Percentiles rank a stretch among this genome's conserved stretches.
These are phyloP conservation scores for Macquaria ambigua DNA, from an alignment of 2,113 vertebrate genomes.

Conservation along the genomic window DNA sequence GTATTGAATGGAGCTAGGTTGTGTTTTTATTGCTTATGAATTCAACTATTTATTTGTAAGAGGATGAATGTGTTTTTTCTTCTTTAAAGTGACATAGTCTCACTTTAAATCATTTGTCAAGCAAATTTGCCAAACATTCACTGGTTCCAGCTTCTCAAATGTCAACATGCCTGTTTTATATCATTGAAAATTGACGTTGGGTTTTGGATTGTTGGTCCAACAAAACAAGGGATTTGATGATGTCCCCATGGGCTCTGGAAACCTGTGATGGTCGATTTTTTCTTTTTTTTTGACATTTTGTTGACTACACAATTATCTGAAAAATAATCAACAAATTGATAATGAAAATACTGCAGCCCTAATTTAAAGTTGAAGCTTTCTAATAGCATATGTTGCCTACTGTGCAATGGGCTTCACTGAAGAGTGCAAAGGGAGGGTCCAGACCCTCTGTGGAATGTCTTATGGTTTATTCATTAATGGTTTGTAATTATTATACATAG, in stretches of 20 bases:
- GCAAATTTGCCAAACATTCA: neutral
- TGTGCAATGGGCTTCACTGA: neutral
- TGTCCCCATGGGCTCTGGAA: neutral
- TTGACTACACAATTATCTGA: neutral
- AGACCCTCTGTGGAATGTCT: neutral
- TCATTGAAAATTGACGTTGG: neutral
- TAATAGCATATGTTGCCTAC: neutral
- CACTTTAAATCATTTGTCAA: neutral
- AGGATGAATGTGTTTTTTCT: neutral
- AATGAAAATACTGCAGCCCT: neutral
- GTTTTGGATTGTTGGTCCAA: neutral
- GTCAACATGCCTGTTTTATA: neutral
- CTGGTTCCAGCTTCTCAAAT: neutral
- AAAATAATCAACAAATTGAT: neutral
- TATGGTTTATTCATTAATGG: conserved; percentile 34
- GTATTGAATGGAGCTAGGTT: too few relatives aligned
- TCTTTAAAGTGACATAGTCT: too few relatives aligned
- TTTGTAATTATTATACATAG: neutral
- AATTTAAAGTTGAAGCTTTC: neutral
- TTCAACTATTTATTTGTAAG: neutral
- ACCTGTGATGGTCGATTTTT: neutral
- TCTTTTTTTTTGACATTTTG: neutral
- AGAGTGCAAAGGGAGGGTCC: neutral
- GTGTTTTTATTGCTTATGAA: neutral
- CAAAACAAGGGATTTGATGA: too few relatives aligned